Evolutionary conservation across 2,113 vertebrate genomes (phyloP), one percentile per base, ranked within the genome.

Genomic region (Henicopernis longicauda): DNA sequence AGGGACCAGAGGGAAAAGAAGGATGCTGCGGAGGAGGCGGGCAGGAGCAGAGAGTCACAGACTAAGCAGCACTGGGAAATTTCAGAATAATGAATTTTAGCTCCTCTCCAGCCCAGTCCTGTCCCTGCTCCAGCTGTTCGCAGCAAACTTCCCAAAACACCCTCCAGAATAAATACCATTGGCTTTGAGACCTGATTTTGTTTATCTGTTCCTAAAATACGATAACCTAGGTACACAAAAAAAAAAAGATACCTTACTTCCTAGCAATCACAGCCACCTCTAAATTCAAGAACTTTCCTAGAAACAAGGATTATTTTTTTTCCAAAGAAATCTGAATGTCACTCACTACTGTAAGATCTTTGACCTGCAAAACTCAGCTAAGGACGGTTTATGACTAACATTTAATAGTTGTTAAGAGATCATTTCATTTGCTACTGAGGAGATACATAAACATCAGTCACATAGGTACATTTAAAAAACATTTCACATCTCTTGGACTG

Each of bases 11-110:
- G 49, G 27, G 55, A 16, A 6, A 16, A 2, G 31, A 16, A 2
- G 31, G 62, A 3, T 16, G 52, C 11, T 7, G 31, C 6, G 25
- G 49, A 49, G 16, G 38, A 7, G 7, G 34, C 3, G 1, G 72
- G 4, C 0, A 7, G 62, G 45, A 70, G 36, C 6, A 0, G 3
- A n/a, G 44, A 40, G 40, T 1, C 31, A 26, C 0, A 0, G 63
- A 4, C 52, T 9, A 15, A 31, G 55, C 45, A 58, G 16, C 29
- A 6, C 52, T 1, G 10, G 31, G 55, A 21, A 13, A n/a, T 1
- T 2, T 1, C 62, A 63, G 14, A 66, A 57, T 12, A 22, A 66
- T 2, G 4, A 5, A 42, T 65, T 62, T 38, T 9, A 13, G 25
- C 25, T 59, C 62, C 42, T 26, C 21, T 29, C 20, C 61, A 85